Evolutionary conservation across 2,797 vertebrate genomes (phyloP), one percentile per base, ranked within the genome.

Genomic region (Siniperca scherzeri): DNA sequence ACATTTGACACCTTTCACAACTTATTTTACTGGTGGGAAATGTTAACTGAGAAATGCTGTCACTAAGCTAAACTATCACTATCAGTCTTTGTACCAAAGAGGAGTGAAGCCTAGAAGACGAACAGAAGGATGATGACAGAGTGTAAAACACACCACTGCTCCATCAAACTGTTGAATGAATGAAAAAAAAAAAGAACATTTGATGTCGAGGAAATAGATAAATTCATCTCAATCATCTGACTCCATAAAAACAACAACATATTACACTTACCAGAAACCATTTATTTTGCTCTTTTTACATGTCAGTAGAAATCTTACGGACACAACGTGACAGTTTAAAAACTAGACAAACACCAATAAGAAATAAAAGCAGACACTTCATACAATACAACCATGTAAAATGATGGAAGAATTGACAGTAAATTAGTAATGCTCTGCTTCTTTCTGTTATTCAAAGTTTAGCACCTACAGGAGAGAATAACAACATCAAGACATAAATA

Each of bases 271-370:
- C 19, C 48, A 71, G 44, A 90, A 91, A 88, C 52, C 19, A 72
- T 94, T 94, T 94, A 93, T 95, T 94, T 91, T 87, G 64, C 48
- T 93, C 56, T 55, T 76, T 90, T 88, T 76, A 92, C 82, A 91
- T 50, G 67, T 81, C 61, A 84, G 50, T 55, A 82, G 69, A 87
- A 80, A 74, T 78, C 13, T 66, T 44, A 86, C 25, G 71, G 42
- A 84, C 61, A 81, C 3, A 59, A 62, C 9, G 25, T 3, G 44
- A 89, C 52, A 60, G 14, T 33, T 70, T 53, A 80, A 82, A 17
- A 86, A 66, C 36, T 14, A 81, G 42, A 84, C 52, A 70, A 74
- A 33, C 46, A 77, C 30, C 3, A 22, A 52, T 13, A 56, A 78
- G 55, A 79, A 72, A 70, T 77, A 78, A 76, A 84, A 82, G 62